Base-by-base conservation (phyloP, 2,797 vertebrate species). In the Scleropages formosus region DNA sequence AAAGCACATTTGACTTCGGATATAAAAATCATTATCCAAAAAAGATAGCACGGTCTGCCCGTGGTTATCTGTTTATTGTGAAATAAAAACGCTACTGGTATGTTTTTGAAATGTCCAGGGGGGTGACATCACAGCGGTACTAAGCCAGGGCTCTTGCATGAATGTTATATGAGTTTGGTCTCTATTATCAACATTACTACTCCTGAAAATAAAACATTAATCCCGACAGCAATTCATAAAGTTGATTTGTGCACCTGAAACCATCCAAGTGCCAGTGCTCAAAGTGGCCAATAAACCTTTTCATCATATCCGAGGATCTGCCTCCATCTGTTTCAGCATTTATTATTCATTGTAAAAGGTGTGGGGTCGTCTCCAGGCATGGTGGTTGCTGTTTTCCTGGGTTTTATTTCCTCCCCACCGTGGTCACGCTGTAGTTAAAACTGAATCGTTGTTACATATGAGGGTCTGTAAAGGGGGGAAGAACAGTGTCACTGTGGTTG, bases 231-330 rank as follows among this genome's bases (percentile, higher is more conserved):
- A 24, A 75, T 75, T 67, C 27, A 63, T 66, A 31, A 69, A 61
- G 60, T 6, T 75, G 65, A 60, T 46, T 67, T 67, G 74, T 75
- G 64, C 13, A 18, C 51, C 44, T 26, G 27, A 69, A 11, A 47
- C 8, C 26, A 1, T 59, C 31, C 64, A 56, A 60, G 13, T 26
- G 56, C 64, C 74, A 75, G 6, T n/a, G 13, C 39, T 75, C 51
- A 60, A 1, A 60, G n/a, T 68, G 39, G 39, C 8, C 20, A 56
- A 46, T 65, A 59, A 47, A 26, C 8, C 64, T 60, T 68, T 44
- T 69, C 15, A 22, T 62, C 39, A n/a, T 72, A 72, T 18, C n/a
- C 58, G 27, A 12, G 6, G 27, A 59, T 75, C 51, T 10, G 4
- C 58, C 24, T 67, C 58, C 58, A 59, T 72, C 26, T 61, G 58